Evolutionary conservation across 2,113 vertebrate species (phyloP).

Genomic region (Thomomys bottae): DNA sequence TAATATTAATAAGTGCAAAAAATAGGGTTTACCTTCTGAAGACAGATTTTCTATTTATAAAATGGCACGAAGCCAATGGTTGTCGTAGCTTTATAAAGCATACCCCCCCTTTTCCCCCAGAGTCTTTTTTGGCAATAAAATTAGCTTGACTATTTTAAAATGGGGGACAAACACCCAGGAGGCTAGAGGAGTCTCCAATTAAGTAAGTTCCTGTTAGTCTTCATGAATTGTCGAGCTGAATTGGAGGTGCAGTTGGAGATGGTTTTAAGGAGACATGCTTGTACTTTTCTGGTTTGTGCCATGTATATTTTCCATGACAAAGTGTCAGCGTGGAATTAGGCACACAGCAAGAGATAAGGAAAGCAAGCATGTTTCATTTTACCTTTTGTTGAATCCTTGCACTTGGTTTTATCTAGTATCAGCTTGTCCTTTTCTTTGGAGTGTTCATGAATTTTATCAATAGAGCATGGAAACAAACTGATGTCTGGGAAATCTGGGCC

Average conservation of each 20-base stretch:
- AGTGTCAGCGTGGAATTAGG: background rate
- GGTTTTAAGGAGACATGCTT: background rate
- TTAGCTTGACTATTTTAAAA: slow-evolving; percentile 50
- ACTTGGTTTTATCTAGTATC: background rate
- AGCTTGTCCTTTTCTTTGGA: background rate
- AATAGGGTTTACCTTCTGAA: slow-evolving; percentile 55
- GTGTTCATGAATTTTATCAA: background rate
- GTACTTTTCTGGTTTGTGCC: background rate
- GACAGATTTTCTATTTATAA: slow-evolving; percentile 59
- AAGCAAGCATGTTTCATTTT: background rate
- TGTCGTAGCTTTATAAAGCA: slow-evolving; percentile 19
- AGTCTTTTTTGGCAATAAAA: slow-evolving; percentile 50
- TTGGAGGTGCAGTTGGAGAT: background rate
- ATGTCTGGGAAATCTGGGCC: background rate
- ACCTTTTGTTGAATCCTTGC: background rate
- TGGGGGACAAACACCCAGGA: slow-evolving; percentile 4
- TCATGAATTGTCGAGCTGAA: background rate
- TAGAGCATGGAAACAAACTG: too few relatives aligned
- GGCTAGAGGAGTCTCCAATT: background rate
- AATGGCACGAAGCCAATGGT: slow-evolving; percentile 45
- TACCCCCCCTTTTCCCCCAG: slow-evolving; percentile 44
- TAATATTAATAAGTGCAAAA: slow-evolving; percentile 48
- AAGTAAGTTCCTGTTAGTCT: slow-evolving; percentile 9
- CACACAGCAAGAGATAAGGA: background rate
- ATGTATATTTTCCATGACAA: background rate